Conservation (phyloP, 1,140 invertebrate species). For the Phortica variegata region DNA sequence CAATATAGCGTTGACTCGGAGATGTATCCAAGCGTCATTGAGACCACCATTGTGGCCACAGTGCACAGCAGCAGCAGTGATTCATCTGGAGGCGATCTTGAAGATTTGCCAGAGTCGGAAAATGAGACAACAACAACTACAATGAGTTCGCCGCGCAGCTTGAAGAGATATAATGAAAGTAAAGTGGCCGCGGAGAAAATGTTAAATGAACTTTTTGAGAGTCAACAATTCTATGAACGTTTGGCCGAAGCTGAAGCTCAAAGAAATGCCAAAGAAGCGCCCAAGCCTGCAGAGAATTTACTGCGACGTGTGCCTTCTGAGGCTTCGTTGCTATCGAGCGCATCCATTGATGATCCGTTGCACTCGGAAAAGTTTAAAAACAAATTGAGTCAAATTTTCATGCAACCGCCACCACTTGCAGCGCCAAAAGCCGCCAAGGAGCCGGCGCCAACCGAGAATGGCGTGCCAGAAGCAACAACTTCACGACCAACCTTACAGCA, state of each 20-base stretch:
- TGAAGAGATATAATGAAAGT: conserved; percentile 25
- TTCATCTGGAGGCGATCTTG: conserved; percentile 5
- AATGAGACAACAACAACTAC: conserved; percentile 1
- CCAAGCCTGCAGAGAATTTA: not conserved
- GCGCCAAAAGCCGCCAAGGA: conserved; percentile 15
- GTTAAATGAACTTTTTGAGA: conserved; percentile 40
- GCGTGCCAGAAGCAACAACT: not conserved
- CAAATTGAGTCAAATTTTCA: conserved; percentile 39
- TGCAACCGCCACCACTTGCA: conserved; percentile 22
- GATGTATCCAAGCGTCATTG: conserved; percentile 44
- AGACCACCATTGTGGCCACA: conserved; percentile 48
- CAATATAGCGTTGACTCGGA: conserved; percentile 48
- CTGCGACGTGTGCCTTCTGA: conserved; percentile 14
- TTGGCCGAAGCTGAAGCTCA: conserved; percentile 11
- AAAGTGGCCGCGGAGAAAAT: conserved; percentile 25
- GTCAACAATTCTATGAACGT: conserved; percentile 30
- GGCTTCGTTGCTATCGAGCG: conserved; percentile 26
- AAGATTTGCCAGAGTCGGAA: conserved; percentile 5
- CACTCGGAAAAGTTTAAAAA: conserved; percentile 50
- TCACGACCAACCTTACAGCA: conserved; percentile 38
- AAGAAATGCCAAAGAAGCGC: not conserved
- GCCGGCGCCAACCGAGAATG: not conserved
- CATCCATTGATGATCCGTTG: conserved; percentile 38
- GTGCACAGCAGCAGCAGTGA: conserved; percentile 44
- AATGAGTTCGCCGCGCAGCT: conserved; percentile 16